Evolutionary conservation across 2,113 vertebrate species (phyloP).

Genomic region (Dicrurus megarhynchus): DNA sequence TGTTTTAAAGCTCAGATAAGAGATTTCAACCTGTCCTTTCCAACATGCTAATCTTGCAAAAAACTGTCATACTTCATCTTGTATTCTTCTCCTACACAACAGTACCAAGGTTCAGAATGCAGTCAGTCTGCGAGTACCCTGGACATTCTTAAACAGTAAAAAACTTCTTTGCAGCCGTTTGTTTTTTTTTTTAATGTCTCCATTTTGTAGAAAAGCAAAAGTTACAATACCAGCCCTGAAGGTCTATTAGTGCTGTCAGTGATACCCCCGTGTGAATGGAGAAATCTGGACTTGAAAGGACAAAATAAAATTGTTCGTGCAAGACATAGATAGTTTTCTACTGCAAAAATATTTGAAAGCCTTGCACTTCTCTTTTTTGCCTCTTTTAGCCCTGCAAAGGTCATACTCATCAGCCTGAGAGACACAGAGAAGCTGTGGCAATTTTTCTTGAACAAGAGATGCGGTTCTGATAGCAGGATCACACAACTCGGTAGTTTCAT

Average conservation of each 20-base stretch:
- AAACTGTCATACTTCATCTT: background rate
- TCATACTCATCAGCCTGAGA: background rate
- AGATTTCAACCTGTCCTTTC: background rate
- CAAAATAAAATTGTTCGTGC: accelerated
- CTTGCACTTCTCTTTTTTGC: background rate
- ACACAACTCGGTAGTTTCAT: background rate
- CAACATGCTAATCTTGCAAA: background rate
- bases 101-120: background rate
- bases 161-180: background rate
- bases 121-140: accelerated
- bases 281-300: background rate
- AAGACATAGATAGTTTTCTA: background rate
- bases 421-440: background rate
- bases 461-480: background rate
- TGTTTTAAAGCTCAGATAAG: background rate
- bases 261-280: background rate
- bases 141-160: background rate
- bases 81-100: background rate
- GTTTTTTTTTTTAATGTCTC: background rate
- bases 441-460: conserved; percentile 21
- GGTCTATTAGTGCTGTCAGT: background rate
- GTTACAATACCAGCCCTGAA: background rate
- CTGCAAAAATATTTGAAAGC: background rate
- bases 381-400: background rate
- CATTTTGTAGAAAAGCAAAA: background rate